Conservation (phyloP, 2,888 invertebrate genomes). For the Papilio protenor region DNA sequence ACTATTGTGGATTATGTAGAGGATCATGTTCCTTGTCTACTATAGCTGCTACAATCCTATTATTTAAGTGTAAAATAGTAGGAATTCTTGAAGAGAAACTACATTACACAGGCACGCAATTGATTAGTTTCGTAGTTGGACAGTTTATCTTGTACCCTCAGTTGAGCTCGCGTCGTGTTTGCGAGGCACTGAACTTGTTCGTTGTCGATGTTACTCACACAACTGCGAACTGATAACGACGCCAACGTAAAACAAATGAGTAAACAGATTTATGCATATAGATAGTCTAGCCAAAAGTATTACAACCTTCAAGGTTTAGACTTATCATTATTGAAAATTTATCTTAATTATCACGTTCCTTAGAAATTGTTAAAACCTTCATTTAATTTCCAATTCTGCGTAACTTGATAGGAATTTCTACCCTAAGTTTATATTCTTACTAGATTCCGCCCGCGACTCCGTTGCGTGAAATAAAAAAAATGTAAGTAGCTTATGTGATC, state of each 20-base stretch:
- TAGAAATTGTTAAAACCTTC: background rate
- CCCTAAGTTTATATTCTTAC: no score
- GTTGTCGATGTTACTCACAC: constrained; percentile 62
- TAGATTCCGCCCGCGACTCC: no score
- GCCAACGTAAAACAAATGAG: constrained; percentile 48
- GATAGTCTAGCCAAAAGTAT: constrained; percentile 22
- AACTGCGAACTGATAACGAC: constrained; percentile 67
- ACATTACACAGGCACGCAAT: constrained; percentile 7
- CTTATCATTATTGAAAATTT: constrained; percentile 5
- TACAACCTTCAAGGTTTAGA: constrained; percentile 8
- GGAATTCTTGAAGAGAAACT: background rate
- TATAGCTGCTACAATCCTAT: background rate
- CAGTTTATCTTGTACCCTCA: constrained; percentile 43
- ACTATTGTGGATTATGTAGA: background rate
- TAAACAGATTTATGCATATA: constrained; percentile 47
- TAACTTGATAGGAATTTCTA: no score
- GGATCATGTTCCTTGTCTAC: background rate
- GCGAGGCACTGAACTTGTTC: constrained; percentile 73
- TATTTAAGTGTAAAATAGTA: background rate
- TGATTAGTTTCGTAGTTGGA: constrained; percentile 36
- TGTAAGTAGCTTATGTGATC: no score
- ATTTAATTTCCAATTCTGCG: background rate
- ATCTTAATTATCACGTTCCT: background rate
- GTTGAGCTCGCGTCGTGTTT: constrained; percentile 55
- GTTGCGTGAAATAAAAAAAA: no score